phyloP scores from a whole-genome alignment of 2,797 vertebrate species.

The Sandelia bainsii region DNA sequence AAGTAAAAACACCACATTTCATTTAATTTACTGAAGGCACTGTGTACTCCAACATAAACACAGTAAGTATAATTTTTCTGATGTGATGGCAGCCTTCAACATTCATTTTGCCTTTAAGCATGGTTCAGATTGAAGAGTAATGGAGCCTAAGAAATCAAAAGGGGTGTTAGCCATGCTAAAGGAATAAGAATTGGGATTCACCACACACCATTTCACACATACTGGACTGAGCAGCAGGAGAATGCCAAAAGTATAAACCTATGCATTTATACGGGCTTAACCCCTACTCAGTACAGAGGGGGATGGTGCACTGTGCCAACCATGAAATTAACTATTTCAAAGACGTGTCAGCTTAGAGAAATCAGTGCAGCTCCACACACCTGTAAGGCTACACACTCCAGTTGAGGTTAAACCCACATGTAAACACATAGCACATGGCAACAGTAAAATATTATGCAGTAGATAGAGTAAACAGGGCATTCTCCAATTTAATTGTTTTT shows the following conservation, averaged over 20 bases:
- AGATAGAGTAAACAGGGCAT: not conserved
- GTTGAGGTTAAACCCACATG: constrained; percentile 19
- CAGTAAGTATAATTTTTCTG: constrained; percentile 32
- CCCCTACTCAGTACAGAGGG: constrained; percentile 48
- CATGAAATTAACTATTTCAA: constrained; percentile 76
- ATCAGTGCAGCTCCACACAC: constrained; percentile 38
- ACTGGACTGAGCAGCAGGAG: constrained; percentile 48
- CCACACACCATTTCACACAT: constrained; percentile 79
- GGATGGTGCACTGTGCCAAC: constrained; percentile 62
- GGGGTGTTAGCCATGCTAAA: constrained; percentile 58
- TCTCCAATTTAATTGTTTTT: not conserved
- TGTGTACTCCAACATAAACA: constrained; percentile 24
- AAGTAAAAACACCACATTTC: not conserved
- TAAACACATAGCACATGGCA: constrained; percentile 15
- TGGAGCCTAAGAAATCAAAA: constrained; percentile 76
- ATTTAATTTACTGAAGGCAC: not conserved
- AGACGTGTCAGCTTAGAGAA: constrained; percentile 51
- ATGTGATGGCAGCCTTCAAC: constrained; percentile 36
- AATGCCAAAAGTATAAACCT: constrained; percentile 67
- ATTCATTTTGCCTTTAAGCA: constrained; percentile 64
- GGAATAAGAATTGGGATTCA: constrained; percentile 71
- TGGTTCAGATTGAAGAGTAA: constrained; percentile 73
- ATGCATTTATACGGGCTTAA: constrained; percentile 69
- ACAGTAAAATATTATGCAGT: not conserved
- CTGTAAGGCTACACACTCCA: constrained; percentile 43